Evolutionary conservation across 2,797 vertebrate species (phyloP), one percentile per base, ranked within the genome.

Genomic region (Rhinophrynus dorsalis): DNA sequence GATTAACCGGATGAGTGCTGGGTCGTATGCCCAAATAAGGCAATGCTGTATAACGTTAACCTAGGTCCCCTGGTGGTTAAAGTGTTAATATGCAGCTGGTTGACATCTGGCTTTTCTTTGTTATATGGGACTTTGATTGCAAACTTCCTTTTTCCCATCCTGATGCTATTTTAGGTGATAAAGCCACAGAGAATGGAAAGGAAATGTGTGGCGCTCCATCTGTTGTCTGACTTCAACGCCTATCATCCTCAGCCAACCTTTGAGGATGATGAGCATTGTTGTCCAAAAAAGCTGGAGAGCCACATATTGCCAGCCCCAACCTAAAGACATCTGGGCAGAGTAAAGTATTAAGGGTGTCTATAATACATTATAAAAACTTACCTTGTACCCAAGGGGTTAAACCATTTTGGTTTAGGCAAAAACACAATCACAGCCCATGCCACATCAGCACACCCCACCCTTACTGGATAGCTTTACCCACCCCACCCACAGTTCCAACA

Each of bases 401-500:
- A 27, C 6, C 10, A n/a, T 17, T 23, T 6, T 18, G 2, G 2
- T 3, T 9, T 40, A 4, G 38, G 38, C 38, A 40, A 37, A n/a
- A n/a, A 5, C 30, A 30, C 29, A 6, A 17, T 54, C 12, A 27
- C 29, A 30, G 20, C 13, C 21, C 10, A 5, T 56, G 68, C 68
- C 68, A 71, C 68, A 71, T 71, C 68, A 56, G 15, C 68, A 70
- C 2, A n/a, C 2, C 67, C n/a, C 67, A n/a, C 24, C 35, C 26
- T 20, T 35, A 5, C n/a, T n/a, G 5, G 24, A 4, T 7, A 10
- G 17, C 62, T 10, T 9, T n/a, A 1, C 18, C 51, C 51, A 37
- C 10, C n/a, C 1, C 1, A 30, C 27, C 23, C 2, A 6, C 26
- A 17, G 6, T 6, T 17, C 6, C 42, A 3, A 7, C 35, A 24